Conservation (phyloP, 1,140 invertebrate species). For the Pachyrhynchus sulphureomaculatus region DNA sequence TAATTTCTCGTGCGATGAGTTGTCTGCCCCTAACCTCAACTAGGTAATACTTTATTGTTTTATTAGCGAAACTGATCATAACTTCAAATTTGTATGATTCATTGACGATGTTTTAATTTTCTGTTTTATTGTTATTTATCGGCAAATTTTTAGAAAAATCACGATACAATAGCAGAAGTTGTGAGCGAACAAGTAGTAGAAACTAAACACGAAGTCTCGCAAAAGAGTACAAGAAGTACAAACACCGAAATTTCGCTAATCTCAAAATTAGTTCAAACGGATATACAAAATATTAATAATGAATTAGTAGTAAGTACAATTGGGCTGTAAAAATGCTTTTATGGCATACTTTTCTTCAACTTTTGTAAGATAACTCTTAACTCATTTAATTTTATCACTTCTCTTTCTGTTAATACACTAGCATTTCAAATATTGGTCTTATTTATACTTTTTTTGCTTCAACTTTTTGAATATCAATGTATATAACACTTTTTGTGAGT, state of each 20-base stretch:
- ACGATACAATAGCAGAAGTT: not conserved
- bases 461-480: too few relatives aligned
- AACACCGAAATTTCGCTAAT: slow-evolving; percentile 2
- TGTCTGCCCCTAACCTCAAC: too few relatives aligned
- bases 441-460: too few relatives aligned
- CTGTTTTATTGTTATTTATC: not conserved
- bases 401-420: too few relatives aligned
- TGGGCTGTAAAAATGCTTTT: slow-evolving; percentile 5
- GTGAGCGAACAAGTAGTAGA: not conserved
- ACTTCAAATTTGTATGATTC: not conserved
- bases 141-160: not conserved
- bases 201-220: not conserved
- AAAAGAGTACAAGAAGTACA: not conserved
- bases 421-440: too few relatives aligned
- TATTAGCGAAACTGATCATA: not conserved
- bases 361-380: not conserved
- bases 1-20: too few relatives aligned
- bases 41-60: too few relatives aligned
- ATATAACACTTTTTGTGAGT: too few relatives aligned
- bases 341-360: not conserved
- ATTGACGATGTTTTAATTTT: not conserved
- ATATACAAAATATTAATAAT: slow-evolving; percentile 47
- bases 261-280: slow-evolving; percentile 46
- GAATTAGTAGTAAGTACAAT: slow-evolving; percentile 43
- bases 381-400: too few relatives aligned